Base-by-base conservation (phyloP, 2,797 vertebrate species). In the Onychomys arenicola region DNA sequence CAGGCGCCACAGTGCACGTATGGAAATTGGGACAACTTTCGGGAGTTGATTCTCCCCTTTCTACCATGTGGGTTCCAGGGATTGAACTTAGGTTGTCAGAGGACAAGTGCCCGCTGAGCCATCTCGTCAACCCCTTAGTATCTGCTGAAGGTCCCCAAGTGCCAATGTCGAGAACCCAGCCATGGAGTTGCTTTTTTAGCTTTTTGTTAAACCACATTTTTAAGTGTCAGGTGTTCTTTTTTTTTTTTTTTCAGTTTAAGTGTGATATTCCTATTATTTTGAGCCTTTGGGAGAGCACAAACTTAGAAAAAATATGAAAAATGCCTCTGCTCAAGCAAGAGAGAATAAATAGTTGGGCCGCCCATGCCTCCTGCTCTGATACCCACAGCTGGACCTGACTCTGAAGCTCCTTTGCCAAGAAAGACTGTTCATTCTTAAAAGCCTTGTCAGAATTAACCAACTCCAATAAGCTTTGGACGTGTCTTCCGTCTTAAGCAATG, bases 401-500 rank as follows among this genome's bases (percentile, higher is more conserved):
- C 57, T 13, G 43, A 65, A 0, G 63, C n/a, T 81, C 59, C 5
- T 73, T 59, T n/a, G 19, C 49, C 32, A 6, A 77, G 49, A 77
- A 90, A 73, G 34, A 52, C 19, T 0, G 3, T 88, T 65, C 78
- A 90, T 32, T 43, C 59, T 75, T 73, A 34, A 43, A 94, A 75
- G 91, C 71, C 37, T 84, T 84, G 23, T 57, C 75, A 93, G 87
- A 76, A 71, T 65, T 93, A 52, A 46, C 65, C 49, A 83, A 37
- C 52, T 65, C 82, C 29, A 10, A 19, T 81, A 77, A 81, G 84
- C 87, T 25, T 61, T 65, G 59, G 75, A 69, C 52, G 75, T n/a
- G 46, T 27, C 67, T 86, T 85, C 13, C 73, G 75, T 96, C 84
- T 95, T 94, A 46, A 73, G 55, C 78, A 75, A 21, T 59, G 32